Base-by-base conservation (phyloP, 2,113 vertebrate genomes). In the Charadrius vociferus region DNA sequence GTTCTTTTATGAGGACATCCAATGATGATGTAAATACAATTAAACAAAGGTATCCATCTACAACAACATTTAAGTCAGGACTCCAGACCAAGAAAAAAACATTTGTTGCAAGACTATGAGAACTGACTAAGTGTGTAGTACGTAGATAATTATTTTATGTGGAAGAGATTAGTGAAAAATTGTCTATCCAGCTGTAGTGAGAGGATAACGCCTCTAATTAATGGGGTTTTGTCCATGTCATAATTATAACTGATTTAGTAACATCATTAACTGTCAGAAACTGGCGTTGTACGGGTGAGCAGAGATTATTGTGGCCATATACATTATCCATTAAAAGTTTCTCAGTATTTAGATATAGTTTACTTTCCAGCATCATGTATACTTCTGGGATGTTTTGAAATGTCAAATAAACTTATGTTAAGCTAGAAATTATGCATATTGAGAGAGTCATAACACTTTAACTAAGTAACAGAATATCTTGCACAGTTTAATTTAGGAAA, bases 201-300 rank as follows among this genome's bases (percentile, higher is more conserved):
- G 50, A 79, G 14, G 71, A 61, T 49, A 9, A 83, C 1, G 1
- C 6, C 36, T 56, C 18, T 50, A 79, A 68, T 55, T 79, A 52
- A 67, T 15, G 4, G 2, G 1, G 0, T 4, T 75, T 13, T 70
- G 65, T 71, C 41, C 39, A 59, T 45, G 34, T 59, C n/a, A 23
- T 72, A 50, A 37, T 55, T 85, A 18, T 18, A 67, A 88, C 8
- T 39, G 15, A n/a, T 80, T 72, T 50, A 53, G 20, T 73, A 67
- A 59, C 29, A 63, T 24, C 17, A 67, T 52, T 10, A 66, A 37
- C 22, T 73, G 27, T 78, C 36, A 86, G 75, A 47, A 94, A 68
- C 16, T 53, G 52, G 6, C 34, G 27, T 13, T 50, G 17, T 41
- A 58, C 14, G 39, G 19, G 27, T 39, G 4, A 81, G 8, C 24